Conservation (phyloP, 2,113 vertebrate species). For the Rattus norvegicus region GRCr8 NC_086027.1:116873501-116874000, state of each 20-base stretch:
- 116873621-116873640: neutral
- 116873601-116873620: neutral
- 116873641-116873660: too few relatives aligned
- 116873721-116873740: neutral
- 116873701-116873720: neutral
- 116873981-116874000: neutral
- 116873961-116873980: slow-evolving; percentile 8
- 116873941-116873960: neutral
- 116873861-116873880: slow-evolving; percentile 46
- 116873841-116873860: slow-evolving; percentile 55
- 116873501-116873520: too few relatives aligned
- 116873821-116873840: slow-evolving; percentile 2
- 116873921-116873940: slow-evolving; percentile 18
- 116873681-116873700: neutral
- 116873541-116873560: neutral
- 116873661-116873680: neutral
- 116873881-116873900: slow-evolving; percentile 38
- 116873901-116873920: slow-evolving; percentile 27
- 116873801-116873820: neutral
- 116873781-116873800: neutral
- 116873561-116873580: neutral
- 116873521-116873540: neutral
- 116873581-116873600: neutral
- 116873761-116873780: neutral
- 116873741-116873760: neutral